Conservation (phyloP, 2,113 vertebrate genomes). For the Sceloporus tristichus region DNA sequence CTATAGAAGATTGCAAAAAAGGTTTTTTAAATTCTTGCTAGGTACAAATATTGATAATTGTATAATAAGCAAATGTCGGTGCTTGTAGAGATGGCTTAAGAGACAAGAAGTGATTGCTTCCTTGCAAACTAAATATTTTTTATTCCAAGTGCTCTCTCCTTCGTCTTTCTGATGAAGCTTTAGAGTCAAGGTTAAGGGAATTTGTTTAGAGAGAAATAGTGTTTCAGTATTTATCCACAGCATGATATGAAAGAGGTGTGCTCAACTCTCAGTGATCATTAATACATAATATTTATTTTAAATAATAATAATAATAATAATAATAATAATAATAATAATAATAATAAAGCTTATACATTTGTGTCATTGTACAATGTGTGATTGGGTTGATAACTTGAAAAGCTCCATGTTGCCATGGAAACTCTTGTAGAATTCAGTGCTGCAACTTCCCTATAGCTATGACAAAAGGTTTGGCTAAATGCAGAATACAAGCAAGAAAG, state of each 20-base stretch:
- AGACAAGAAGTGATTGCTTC: neutral
- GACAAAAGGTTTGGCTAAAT: neutral
- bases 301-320: too few relatives aligned
- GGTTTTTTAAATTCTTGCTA: neutral
- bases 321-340: too few relatives aligned
- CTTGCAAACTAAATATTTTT: neutral
- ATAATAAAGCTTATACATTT: neutral
- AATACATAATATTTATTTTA: neutral
- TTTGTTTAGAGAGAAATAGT: neutral
- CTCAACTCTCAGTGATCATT: neutral
- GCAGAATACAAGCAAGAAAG: neutral
- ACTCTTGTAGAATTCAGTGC: neutral
- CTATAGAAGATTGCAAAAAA: neutral
- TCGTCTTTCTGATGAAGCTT: neutral
- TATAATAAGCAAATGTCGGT: neutral
- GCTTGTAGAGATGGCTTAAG: neutral
- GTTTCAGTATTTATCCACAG: neutral
- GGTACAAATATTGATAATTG: neutral
- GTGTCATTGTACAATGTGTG: neutral
- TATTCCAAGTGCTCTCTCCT: neutral
- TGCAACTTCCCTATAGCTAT: neutral
- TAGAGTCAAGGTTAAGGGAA: neutral
- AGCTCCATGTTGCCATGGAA: conserved; percentile 14
- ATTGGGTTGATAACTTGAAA: neutral
- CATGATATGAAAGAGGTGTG: neutral